These are phyloP conservation scores for Arenaria interpres DNA, from an alignment of 2,113 vertebrate species.

Conservation along the genomic window DNA sequence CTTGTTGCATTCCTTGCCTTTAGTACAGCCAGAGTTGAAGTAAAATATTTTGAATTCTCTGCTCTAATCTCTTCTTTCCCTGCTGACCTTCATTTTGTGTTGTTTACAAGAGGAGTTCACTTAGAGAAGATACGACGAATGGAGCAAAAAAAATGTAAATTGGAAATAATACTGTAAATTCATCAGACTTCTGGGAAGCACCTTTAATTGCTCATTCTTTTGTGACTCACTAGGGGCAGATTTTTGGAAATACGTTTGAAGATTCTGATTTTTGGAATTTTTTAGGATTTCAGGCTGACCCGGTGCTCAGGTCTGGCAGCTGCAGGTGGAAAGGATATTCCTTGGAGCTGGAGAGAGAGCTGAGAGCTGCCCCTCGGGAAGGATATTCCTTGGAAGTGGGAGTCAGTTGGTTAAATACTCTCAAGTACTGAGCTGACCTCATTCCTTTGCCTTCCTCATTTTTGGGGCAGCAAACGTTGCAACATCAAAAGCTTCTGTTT, in stretches of 20 bases:
- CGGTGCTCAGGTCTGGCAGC: neutral
- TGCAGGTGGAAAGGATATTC: neutral
- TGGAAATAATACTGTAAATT: neutral
- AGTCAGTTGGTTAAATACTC: neutral
- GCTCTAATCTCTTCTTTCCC: neutral
- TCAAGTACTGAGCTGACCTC: neutral
- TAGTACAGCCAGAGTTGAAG: neutral
- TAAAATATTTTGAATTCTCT: slow-evolving; percentile 58
- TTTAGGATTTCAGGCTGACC: neutral
- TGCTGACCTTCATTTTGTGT: neutral
- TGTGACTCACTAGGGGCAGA: neutral
- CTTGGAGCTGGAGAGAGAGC: neutral
- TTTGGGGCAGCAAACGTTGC: slow-evolving; percentile 18
- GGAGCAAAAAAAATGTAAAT: neutral
- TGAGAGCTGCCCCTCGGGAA: neutral
- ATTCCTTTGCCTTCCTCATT: slow-evolving; percentile 17
- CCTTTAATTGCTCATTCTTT: neutral
- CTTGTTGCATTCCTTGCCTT: neutral
- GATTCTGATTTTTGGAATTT: neutral
- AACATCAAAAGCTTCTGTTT: slow-evolving; percentile 13
- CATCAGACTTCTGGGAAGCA: neutral
- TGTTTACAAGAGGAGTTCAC: neutral
- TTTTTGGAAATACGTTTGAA: neutral
- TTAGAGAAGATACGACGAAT: neutral
- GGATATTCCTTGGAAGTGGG: neutral